Conservation (phyloP, 2,888 invertebrate genomes). For the Leptopilina myrica region DNA sequence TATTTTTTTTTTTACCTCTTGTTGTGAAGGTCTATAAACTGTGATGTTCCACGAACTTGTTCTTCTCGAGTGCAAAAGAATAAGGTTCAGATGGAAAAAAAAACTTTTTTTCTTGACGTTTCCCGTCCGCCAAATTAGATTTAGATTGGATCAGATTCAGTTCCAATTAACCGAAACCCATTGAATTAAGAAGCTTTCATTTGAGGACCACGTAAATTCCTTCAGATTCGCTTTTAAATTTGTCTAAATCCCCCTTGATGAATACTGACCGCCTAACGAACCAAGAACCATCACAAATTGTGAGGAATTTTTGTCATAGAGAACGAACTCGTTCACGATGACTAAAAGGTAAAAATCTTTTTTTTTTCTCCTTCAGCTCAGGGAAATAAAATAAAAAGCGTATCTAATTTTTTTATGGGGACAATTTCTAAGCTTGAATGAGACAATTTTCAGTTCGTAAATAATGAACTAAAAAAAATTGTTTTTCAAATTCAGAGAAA, state of each 20-base stretch:
- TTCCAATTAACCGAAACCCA: conserved; percentile 62
- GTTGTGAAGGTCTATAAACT: not conserved
- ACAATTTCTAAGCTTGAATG: no score
- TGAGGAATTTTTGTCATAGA: not conserved
- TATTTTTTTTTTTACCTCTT: not conserved
- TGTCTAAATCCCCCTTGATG: conserved; percentile 48
- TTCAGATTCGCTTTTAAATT: conserved; percentile 35
- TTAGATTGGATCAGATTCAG: conserved; percentile 70
- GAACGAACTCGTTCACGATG: not conserved
- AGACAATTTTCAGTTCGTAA: no score
- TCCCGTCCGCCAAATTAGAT: conserved; percentile 63
- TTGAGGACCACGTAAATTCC: conserved; percentile 54
- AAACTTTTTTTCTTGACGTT: conserved; percentile 17
- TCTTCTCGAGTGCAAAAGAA: conserved; percentile 7
- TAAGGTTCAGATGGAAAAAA: conserved; percentile 21
- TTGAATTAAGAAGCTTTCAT: conserved; percentile 53
- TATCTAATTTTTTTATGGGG: no score
- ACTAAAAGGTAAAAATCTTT: not conserved
- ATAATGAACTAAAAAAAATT: no score
- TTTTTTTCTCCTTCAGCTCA: no score
- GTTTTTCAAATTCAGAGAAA: no score
- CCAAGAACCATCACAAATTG: conserved; percentile 23
- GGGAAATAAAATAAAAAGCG: no score
- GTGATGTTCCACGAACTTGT: conserved; percentile 37
- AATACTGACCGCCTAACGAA: conserved; percentile 22